Evolutionary conservation across 2,888 invertebrate genomes (phyloP), one percentile per base, ranked within the genome.

Genomic region (Diarsia dahlii): DNA sequence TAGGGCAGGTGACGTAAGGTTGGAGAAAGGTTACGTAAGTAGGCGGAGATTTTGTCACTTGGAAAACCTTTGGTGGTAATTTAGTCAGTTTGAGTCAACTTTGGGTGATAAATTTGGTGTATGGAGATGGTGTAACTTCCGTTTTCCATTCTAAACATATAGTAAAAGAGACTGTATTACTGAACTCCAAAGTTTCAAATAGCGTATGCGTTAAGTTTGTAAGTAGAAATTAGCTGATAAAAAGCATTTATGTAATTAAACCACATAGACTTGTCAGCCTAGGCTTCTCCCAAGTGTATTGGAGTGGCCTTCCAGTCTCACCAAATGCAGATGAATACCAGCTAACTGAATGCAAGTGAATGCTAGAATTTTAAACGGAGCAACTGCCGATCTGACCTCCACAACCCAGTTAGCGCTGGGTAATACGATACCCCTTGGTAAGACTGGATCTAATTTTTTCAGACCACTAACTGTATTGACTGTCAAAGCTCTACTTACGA

Each of bases 1-100:
- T 68, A 80, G 75, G 75, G 65, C 72, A 67, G 4, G 8, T 84
- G 78, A 76, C 20, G 81, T 74, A 76, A 84, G 34, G 15, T 13
- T 34, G 50, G 60, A 70, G 64, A 81, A 71, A 78, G 28, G 12
- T 69, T 71, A 71, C n/a, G 69, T 78, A 82, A 82, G 1, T n/a
- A 3, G 20, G 54, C 46, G 58, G 67, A 81, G 67, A n/a, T 23
- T 71, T 79, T 50, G 34, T 62, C 39, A 46, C 20, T 1, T 54
- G 12, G 12, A 54, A 54, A 54, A 54, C 23, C 0, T 28, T 20
- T 9, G 63, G 60, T 34, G 46, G 15, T 48, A 20, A 45, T 52
- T 64, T 62, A 45, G 62, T 67, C 62, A 58, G n/a, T 56, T 62
- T 10, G 60, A 23, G 28, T 62, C 46, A 67, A 15, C 5, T 65